Percentiles rank a stretch among this genome's conserved stretches.
Conservation (phyloP, 1,140 invertebrate species). For the Halesus radiatus region DNA sequence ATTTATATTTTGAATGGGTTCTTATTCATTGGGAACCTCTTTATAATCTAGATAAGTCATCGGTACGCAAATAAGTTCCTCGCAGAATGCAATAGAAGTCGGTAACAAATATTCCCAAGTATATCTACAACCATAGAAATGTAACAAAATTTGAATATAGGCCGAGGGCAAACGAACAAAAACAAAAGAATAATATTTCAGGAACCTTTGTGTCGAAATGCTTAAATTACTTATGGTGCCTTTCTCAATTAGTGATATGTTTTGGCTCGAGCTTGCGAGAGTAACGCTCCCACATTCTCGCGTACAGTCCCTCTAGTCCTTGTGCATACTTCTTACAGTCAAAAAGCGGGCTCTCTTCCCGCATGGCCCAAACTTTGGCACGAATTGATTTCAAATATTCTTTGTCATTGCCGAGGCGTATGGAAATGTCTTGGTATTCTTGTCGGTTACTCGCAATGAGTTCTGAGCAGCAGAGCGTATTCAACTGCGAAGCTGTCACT, state of each 20-base stretch:
- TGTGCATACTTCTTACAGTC: slow-evolving; percentile 91
- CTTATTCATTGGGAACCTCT: too few species aligned
- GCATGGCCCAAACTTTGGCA: slow-evolving; percentile 93
- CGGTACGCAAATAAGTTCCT: too few species aligned
- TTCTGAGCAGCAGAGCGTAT: slow-evolving; percentile 93
- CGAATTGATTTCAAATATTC: slow-evolving; percentile 92
- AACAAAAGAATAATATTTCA: background rate
- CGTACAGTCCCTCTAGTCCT: slow-evolving; percentile 90
- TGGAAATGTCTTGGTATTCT: slow-evolving; percentile 96
- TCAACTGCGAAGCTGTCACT: slow-evolving; percentile 97
- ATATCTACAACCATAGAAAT: too few species aligned
- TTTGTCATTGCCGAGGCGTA: slow-evolving; percentile 88
- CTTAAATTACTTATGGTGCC: too few species aligned
- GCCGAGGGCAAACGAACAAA: too few species aligned
- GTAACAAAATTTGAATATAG: background rate
- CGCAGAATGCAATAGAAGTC: too few species aligned
- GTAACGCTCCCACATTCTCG: slow-evolving; percentile 89
- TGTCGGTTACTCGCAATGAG: slow-evolving; percentile 89
- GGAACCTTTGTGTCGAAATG: too few species aligned
- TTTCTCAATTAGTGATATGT: slow-evolving; percentile 74
- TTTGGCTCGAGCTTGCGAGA: slow-evolving; percentile 80
- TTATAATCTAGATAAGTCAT: too few species aligned
- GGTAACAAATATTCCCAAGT: too few species aligned
- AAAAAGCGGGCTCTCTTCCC: slow-evolving; percentile 92
- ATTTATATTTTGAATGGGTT: too few species aligned